A percentile compares a stretch with the other conserved stretches of the same genome.
phyloP scores from a whole-genome alignment of 2,797 vertebrate genomes.

The Artibeus lituratus region DNA sequence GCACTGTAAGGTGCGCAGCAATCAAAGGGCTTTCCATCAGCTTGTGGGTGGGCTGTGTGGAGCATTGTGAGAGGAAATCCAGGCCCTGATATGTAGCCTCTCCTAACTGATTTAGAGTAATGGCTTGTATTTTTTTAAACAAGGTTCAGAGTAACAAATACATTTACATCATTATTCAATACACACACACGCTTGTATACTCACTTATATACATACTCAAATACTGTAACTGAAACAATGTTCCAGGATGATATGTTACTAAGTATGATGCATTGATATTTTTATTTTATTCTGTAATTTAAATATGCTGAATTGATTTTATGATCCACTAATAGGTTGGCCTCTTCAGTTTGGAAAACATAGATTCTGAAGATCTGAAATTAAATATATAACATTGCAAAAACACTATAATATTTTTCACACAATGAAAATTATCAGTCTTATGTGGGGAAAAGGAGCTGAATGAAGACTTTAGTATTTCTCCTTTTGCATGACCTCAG shows the following conservation, averaged over 20 bases:
- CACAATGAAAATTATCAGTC: not conserved
- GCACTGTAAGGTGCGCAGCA: not conserved
- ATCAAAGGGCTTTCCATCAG: not conserved
- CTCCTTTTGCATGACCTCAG: not conserved
- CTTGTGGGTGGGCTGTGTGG: not conserved
- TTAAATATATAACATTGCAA: not conserved
- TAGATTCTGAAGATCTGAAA: not conserved
- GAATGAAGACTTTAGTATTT: not conserved
- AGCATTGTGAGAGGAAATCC: not conserved
- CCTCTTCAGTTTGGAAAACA: slow-evolving; percentile 27
- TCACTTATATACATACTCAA: not conserved
- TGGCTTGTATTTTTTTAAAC: not conserved
- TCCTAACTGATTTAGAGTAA: not conserved
- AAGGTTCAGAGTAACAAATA: not conserved
- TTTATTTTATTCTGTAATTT: slow-evolving; percentile 30
- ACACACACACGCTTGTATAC: not conserved
- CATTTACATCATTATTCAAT: not conserved
- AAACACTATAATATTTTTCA: not conserved
- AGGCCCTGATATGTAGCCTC: not conserved
- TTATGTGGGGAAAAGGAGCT: not conserved
- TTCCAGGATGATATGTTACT: not conserved
- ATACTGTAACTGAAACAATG: not conserved
- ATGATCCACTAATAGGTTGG: not conserved
- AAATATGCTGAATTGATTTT: slow-evolving; percentile 21
- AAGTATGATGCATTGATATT: not conserved